phyloP scores from a whole-genome alignment of 2,797 vertebrate species.

The Tragelaphus oryx region DNA sequence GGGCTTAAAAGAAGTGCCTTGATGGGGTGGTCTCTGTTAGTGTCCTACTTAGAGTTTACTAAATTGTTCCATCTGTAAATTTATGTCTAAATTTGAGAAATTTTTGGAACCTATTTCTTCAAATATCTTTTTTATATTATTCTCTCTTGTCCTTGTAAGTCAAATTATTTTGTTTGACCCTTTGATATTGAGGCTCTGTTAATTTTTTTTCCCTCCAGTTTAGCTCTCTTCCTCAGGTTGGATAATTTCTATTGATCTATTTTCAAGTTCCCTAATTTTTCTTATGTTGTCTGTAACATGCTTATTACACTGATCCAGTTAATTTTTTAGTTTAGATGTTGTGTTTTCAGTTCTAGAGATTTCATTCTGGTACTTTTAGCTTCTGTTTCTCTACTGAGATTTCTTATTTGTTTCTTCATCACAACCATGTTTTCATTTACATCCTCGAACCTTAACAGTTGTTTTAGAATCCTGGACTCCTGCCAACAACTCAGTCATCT shows the following conservation, averaged over 20 bases:
- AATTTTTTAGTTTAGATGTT: not conserved
- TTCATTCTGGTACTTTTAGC: not conserved
- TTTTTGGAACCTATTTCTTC: not conserved
- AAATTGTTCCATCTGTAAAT: not conserved
- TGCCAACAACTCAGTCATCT: not conserved
- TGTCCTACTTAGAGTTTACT: not conserved
- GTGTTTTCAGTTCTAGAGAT: constrained; percentile 8
- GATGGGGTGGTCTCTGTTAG: not conserved
- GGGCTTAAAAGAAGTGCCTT: not conserved
- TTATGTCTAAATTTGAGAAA: not conserved
- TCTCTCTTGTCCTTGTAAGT: not conserved
- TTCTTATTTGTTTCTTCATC: not conserved
- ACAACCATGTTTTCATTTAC: not conserved
- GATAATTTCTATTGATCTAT: not conserved
- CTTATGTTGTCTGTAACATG: not conserved
- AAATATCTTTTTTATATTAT: not conserved
- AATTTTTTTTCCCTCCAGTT: not conserved
- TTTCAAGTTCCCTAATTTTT: not conserved
- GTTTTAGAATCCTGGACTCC: not conserved
- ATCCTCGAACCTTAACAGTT: not conserved
- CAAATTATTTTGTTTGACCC: not conserved
- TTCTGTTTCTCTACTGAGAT: not conserved
- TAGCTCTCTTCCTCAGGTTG: not conserved
- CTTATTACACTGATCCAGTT: not conserved
- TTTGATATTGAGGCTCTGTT: not conserved